Base-by-base conservation (phyloP, 1,140 invertebrate genomes). In the Grapholita molesta region DNA sequence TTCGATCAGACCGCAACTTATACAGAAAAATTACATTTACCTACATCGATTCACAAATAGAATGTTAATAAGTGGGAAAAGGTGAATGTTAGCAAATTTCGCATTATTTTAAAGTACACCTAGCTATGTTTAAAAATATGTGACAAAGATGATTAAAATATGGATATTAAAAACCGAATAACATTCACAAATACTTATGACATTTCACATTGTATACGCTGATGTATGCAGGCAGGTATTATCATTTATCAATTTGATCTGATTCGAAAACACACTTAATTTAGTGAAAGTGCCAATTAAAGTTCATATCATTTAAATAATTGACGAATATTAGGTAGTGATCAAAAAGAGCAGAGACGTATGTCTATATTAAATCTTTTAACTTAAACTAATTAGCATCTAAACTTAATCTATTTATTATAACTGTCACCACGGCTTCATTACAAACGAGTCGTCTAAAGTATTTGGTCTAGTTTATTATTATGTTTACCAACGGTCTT, bases 11-110 rank as follows among this genome's bases (percentile, higher is more conserved):
- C 69, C 69, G 48, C 66, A 57, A 68, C 25, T 66, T 66, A 48
- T 69, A 52, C 18, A 61, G 55, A 61, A 61, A 61, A 25, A 66
- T 66, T 69, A 53, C 48, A 61, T 69, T n/a, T 61, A 33, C 42
- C 42, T 9, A 48, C 66, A 55, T 30, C 35, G 64, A 75, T 72
- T 67, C 64, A 69, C 66, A 70, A 53, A 71, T 71, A 70, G 64
- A 28, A 61, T 28, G 24, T 61, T 61, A 30, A 61, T 61, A 28
- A 61, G 24, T 32, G 9, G 55, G 55, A 30, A 61, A 61, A 18
- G 11, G 55, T 32, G 55, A 28, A 61, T 32, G 55, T 61, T 61
- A 61, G 25, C 30, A 61, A 61, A n/a, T 61, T 61, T 23, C 35
- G 15, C n/a, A 61, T 57, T 61, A 61, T 32, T 11, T n/a, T 15